phyloP scores from a whole-genome alignment of 2,113 vertebrate genomes.

The Silurus glanis region DNA sequence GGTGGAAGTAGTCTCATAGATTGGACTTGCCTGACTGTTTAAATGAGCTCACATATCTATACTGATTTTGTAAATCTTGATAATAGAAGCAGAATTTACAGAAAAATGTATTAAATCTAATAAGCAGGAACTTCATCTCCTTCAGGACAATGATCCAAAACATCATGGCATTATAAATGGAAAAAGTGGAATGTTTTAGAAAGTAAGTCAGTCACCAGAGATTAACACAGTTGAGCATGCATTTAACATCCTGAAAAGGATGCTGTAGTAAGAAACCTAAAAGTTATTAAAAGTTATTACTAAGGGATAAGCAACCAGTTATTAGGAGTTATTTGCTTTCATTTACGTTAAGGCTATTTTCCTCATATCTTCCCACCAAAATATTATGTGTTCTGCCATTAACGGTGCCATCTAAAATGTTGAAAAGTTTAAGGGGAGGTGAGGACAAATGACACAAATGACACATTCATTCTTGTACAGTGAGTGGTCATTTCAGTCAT shows the following conservation, averaged over 20 bases:
- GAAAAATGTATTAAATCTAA: neutral
- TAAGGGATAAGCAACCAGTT: neutral
- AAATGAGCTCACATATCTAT: neutral
- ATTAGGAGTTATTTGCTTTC: neutral
- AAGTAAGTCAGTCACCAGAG: no score
- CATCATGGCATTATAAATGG: no score
- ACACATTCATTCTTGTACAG: neutral
- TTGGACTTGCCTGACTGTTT: neutral
- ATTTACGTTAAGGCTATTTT: neutral
- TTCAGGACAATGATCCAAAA: no score
- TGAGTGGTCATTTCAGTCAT: neutral
- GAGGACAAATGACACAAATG: neutral
- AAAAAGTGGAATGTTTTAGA: no score
- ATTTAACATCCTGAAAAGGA: no score
- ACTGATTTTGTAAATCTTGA: neutral
- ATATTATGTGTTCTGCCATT: neutral
- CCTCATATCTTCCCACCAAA: neutral
- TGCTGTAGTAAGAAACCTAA: no score
- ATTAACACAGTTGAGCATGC: no score
- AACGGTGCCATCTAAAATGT: neutral
- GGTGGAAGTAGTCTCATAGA: neutral
- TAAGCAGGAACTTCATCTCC: neutral
- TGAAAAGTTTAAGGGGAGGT: neutral
- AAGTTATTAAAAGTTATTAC: no score
- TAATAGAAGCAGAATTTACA: neutral